A percentile compares a stretch with the other conserved stretches of the same genome.
Evolutionary conservation across 2,888 invertebrate species (phyloP).

Genomic region (Thera britannica): DNA sequence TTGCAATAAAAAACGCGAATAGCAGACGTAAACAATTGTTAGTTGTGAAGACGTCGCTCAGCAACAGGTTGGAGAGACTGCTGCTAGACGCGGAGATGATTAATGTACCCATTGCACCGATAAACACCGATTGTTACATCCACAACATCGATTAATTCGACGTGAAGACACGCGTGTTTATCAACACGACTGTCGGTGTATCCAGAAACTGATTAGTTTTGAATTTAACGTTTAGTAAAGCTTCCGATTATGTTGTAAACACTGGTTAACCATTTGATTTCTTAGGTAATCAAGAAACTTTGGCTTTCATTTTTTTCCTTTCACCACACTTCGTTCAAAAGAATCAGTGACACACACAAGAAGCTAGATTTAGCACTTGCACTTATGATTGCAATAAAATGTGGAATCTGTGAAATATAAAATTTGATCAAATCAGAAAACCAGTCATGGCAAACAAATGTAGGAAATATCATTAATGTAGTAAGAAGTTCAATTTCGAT

Average conservation of each 20-base stretch:
- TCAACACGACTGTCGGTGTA: constrained; percentile 20
- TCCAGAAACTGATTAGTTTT: constrained; percentile 7
- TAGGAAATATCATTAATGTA: background rate
- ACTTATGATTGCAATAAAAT: no score
- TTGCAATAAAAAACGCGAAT: background rate
- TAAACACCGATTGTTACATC: constrained; percentile 25
- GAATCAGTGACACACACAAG: no score
- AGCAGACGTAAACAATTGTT: constrained; percentile 8
- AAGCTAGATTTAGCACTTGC: no score
- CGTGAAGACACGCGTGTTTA: constrained; percentile 29
- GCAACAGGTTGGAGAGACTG: constrained; percentile 30
- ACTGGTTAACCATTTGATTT: background rate
- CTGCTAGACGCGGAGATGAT: constrained; percentile 33
- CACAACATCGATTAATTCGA: constrained; percentile 27
- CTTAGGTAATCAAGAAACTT: no score
- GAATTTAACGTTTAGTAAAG: background rate
- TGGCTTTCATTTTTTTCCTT: no score
- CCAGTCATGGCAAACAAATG: no score
- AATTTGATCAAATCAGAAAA: no score
- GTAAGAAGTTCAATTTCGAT: background rate
- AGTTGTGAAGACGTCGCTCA: constrained; percentile 27
- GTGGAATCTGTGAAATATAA: no score
- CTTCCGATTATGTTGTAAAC: background rate
- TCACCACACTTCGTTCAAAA: no score
- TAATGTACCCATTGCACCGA: constrained; percentile 27